phyloP scores from a whole-genome alignment of 2,888 invertebrate species.

The Alviniconcha strummeri region DNA sequence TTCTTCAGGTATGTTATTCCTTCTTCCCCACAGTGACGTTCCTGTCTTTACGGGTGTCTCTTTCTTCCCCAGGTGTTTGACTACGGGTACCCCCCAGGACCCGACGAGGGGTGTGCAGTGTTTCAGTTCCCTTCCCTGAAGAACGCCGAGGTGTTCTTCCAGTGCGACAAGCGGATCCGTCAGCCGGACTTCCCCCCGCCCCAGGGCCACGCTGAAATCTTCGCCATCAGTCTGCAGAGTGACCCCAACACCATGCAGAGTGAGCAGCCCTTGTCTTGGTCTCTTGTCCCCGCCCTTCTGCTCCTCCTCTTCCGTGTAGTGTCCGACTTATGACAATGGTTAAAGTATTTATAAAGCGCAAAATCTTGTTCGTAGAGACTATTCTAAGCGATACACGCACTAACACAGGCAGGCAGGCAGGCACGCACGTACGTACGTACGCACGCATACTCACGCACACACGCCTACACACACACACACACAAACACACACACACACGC shows the following conservation, averaged over 20 bases:
- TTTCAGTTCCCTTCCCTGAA: slow-evolving; percentile 48
- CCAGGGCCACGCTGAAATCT: slow-evolving; percentile 38
- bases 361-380: no score
- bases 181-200: slow-evolving; percentile 51
- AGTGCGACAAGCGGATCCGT: slow-evolving; percentile 44
- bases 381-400: neutral
- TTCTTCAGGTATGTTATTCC: no score
- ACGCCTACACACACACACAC: neutral
- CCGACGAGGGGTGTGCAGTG: slow-evolving; percentile 42
- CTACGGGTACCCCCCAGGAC: slow-evolving; percentile 37
- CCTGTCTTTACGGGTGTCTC: no score
- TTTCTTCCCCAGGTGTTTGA: slow-evolving; percentile 35
- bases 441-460: neutral
- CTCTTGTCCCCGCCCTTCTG: neutral
- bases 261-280: no score
- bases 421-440: neutral
- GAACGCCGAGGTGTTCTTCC: slow-evolving; percentile 47
- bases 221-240: slow-evolving; percentile 17
- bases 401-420: neutral
- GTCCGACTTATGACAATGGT: neutral
- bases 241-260: neutral
- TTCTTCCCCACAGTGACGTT: no score
- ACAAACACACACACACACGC: neutral
- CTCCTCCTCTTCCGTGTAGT: neutral
- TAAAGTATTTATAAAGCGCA: neutral